Base-by-base conservation (phyloP, 2,888 invertebrate genomes). In the Trachelus iudaicus region DNA sequence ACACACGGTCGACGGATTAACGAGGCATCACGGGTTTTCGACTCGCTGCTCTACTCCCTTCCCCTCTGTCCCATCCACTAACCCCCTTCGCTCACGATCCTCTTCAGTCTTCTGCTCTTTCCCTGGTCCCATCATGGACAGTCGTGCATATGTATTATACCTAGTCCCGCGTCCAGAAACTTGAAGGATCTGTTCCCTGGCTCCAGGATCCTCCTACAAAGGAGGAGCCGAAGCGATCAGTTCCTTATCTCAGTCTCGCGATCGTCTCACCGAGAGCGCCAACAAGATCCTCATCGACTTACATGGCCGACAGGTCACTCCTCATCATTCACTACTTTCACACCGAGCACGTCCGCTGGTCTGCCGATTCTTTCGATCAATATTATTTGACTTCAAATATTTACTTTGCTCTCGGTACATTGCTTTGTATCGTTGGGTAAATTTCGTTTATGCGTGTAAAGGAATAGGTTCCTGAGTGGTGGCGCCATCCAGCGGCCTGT, bases 191-290 rank as follows among this genome's bases (percentile, higher is more conserved):
- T 56, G 56, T 56, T 56, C 56, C 56, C 23, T 56, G 56, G 56
- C 56, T 56, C 56, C 56, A 56, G 56, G 56, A 23, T 56, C 56
- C 56, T 56, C 56, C 56, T 56, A 56, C 56, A 56, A 56, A 56
- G 56, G 56, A 23, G 56, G 56, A 56, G 56, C 56, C 56, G 71
- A 71, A 31, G n/a, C 71, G 31, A 71, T 71, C 71, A 13, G 71
- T 80, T 81, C 83, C 79, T 84, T 86, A 86, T 85, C 85, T 82
- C 79, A 79, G 81, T 84, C 83, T 84, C 83, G 82, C 84, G 80
- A 84, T 85, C 84, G 80, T 80, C 80, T 79, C 81, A 71, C 71
- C 71, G 6, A 71, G 31, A 31, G 71, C 71, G 71, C 71, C 71
- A 71, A 71, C 71, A 71, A 31, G 71, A 34, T 71, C 71, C 71